Evolutionary conservation across 2,113 vertebrate species (phyloP).

Genomic region (Alethe castanea): DNA sequence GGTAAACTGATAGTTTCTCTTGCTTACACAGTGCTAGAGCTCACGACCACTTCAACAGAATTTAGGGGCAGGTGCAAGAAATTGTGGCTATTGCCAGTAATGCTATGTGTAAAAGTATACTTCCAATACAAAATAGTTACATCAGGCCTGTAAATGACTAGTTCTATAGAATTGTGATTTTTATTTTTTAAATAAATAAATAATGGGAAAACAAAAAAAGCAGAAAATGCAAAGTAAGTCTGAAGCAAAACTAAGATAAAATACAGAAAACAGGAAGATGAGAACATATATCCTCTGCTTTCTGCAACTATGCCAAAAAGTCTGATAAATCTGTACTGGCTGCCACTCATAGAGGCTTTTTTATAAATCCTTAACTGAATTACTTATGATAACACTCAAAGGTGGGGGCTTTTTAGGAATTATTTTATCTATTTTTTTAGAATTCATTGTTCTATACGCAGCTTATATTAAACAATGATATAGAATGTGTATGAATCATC

Average conservation of each 20-base stretch:
- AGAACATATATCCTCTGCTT: not conserved
- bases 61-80: not conserved
- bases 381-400: not conserved
- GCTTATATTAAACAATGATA: not conserved
- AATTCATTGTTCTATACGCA: not conserved
- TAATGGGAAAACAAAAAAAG: not conserved
- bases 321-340: not conserved
- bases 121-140: not conserved
- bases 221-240: not conserved
- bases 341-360: not conserved
- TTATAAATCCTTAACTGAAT: not conserved
- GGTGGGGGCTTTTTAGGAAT: not conserved
- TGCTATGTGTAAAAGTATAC: not conserved
- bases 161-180: not conserved
- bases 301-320: not conserved
- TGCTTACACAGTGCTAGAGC: not conserved
- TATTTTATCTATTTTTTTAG: not conserved
- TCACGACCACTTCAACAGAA: not conserved
- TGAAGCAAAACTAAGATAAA: not conserved
- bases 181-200: not conserved
- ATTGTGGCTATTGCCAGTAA: not conserved
- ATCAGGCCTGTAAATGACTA: not conserved
- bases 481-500: not conserved
- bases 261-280: not conserved
- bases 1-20: not conserved